Base-by-base conservation (phyloP, 2,888 invertebrate genomes). In the Lydus trimaculatus region DNA sequence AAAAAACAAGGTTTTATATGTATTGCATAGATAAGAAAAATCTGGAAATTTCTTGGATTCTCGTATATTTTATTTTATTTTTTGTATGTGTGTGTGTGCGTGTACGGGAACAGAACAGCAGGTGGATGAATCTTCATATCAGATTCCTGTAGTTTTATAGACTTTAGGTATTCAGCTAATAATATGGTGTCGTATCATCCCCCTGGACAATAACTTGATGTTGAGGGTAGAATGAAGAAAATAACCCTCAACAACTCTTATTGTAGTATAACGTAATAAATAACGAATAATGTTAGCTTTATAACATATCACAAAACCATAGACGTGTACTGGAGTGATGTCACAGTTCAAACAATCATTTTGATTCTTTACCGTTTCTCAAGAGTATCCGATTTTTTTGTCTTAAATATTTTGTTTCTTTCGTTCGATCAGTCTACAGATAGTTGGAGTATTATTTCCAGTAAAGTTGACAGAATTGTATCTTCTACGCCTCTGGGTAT, bases 1-100 rank as follows among this genome's bases (percentile, higher is more conserved):
- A 43, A 71, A 71, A 71, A 71, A 64, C 70, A 59, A 65, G 64
- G 9, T 62, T 70, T 70, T 70, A 70, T 70, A 17, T n/a, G n/a
- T 36, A 31, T 8, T 3, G 31, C 31, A 31, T 7, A 15, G 13
- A 11, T 36, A 36, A 36, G 36, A 2, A 15, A 36, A 36, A 36
- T 13, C 15, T 15, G 11, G 11, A 36, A 13, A 13, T 36, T 36
- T 13, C 17, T 43, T 5, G n/a, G 6, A 17, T 13, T 6, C 39
- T 28, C 4, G 28, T 28, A 3, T 4, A 2, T 3, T 28, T 28
- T 28, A 28, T n/a, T n/a, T n/a, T n/a, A n/a, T n/a, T n/a, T n/a
- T n/a, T n/a, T n/a, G n/a, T n/a, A n/a, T n/a, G n/a, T n/a, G n/a
- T n/a, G n/a, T n/a, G n/a, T n/a, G n/a, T n/a, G n/a, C n/a, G n/a